Evolutionary conservation across 2,113 vertebrate species (phyloP).

Genomic region (Pseudorectes ferrugineus): DNA sequence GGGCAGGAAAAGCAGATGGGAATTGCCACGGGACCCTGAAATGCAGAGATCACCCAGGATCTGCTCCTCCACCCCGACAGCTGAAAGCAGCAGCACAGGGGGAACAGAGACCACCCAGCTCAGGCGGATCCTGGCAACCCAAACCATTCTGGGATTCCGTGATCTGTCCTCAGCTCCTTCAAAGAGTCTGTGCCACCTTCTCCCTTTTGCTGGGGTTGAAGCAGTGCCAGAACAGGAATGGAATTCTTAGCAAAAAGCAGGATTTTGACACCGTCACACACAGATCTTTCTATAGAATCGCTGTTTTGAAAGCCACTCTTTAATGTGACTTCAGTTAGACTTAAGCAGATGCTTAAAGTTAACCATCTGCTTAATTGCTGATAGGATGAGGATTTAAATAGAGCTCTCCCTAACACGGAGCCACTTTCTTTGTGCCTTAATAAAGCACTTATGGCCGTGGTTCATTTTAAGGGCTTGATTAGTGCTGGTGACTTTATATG

Average conservation of each 20-base stretch:
- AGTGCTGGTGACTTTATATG: background rate
- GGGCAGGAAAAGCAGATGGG: too few species aligned
- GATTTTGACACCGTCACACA: background rate
- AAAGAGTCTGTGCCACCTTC: background rate
- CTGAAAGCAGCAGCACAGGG: too few species aligned
- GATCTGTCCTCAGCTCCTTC: background rate
- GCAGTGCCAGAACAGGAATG: background rate
- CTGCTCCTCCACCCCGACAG: too few species aligned
- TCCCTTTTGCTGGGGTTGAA: background rate
- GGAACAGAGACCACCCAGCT: background rate
- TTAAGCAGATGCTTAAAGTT: constrained; percentile 11
- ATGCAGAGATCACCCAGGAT: too few species aligned
- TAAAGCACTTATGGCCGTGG: background rate
- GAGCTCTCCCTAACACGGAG: background rate
- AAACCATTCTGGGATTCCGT: background rate
- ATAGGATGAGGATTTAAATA: background rate
- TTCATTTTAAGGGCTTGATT: background rate
- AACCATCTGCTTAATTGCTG: constrained; percentile 28
- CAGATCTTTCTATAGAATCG: background rate
- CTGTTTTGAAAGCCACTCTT: background rate
- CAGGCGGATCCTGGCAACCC: background rate
- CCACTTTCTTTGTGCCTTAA: background rate
- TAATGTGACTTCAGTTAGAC: background rate
- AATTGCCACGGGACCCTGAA: too few species aligned
- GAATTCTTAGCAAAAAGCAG: background rate